These are phyloP conservation scores for Sinohyriopsis cumingii DNA, from an alignment of 2,888 invertebrate genomes.

Conservation along the genomic window DNA sequence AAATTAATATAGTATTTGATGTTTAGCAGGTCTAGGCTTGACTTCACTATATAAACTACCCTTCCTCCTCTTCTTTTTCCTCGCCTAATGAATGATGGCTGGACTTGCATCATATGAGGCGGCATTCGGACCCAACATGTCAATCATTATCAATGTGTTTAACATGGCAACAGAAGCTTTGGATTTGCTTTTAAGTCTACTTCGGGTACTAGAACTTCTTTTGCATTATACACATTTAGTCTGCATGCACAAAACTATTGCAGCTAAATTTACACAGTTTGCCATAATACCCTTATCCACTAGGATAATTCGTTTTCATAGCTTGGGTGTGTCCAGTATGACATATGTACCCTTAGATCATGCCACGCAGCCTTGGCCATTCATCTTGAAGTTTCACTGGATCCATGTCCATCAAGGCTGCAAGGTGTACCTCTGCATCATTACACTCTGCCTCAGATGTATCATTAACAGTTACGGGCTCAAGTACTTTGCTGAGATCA, in stretches of 20 bases:
- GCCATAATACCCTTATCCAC: slow-evolving; percentile 8
- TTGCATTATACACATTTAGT: slow-evolving; percentile 28
- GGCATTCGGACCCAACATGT: slow-evolving; percentile 4
- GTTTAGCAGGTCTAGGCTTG: slow-evolving; percentile 8
- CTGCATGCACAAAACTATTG: slow-evolving; percentile 21
- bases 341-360: slow-evolving; percentile 21
- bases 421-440: neutral
- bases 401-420: slow-evolving; percentile 5
- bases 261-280: slow-evolving; percentile 9
- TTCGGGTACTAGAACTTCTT: slow-evolving; percentile 22
- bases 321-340: neutral
- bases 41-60: neutral
- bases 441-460: slow-evolving; percentile 1
- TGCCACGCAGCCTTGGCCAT: slow-evolving; percentile 22
- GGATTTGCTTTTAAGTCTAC: slow-evolving; percentile 17
- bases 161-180: slow-evolving; percentile 7
- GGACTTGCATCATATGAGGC: neutral
- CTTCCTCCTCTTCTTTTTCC: slow-evolving; percentile 11
- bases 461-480: slow-evolving; percentile 4
- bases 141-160: slow-evolving; percentile 6
- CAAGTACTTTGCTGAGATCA: slow-evolving; percentile 18
- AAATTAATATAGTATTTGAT: neutral
- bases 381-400: slow-evolving; percentile 7
- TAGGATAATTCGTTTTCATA: slow-evolving; percentile 12
- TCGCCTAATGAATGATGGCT: slow-evolving; percentile 5